Percentiles rank a stretch among this genome's conserved stretches.
phyloP scores from a whole-genome alignment of 1,140 invertebrate genomes.

The Stegodyphus dumicola region DNA sequence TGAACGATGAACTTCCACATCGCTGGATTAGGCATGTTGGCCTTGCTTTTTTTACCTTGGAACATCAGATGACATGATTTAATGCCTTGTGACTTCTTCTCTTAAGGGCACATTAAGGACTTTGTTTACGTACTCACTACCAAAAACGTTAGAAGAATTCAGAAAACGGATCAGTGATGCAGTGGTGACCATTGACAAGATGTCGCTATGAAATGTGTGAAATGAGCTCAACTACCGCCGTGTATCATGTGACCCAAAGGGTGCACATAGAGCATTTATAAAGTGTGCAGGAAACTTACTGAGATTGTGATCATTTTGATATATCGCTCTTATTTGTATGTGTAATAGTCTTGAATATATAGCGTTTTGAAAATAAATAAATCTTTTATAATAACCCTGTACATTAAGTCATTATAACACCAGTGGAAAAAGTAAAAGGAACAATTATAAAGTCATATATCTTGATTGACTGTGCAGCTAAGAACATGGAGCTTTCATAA shows the following conservation, averaged over 20 bases:
- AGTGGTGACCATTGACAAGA: not conserved
- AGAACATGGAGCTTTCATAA: too few species aligned
- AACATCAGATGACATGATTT: not conserved
- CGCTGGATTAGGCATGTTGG: not conserved
- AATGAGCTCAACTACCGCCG: not conserved
- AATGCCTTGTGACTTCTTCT: slow-evolving; percentile 9
- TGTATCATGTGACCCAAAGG: slow-evolving; percentile 1
- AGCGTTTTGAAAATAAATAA: too few species aligned
- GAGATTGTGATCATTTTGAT: not conserved
- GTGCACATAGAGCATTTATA: slow-evolving; percentile 6
- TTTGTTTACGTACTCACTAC: not conserved
- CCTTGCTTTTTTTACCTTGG: not conserved
- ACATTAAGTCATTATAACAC: too few species aligned
- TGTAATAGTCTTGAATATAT: too few species aligned
- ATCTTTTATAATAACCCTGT: too few species aligned
- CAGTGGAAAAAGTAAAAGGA: too few species aligned
- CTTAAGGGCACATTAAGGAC: not conserved
- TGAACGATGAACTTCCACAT: slow-evolving; percentile 15
- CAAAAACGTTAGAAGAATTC: slow-evolving; percentile 1
- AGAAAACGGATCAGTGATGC: not conserved
- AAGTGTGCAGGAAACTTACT: slow-evolving; percentile 4
- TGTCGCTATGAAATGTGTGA: not conserved
- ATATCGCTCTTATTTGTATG: not conserved
- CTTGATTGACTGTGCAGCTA: too few species aligned
- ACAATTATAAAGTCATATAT: too few species aligned